These are phyloP conservation scores for Crematogaster levior DNA, from an alignment of 2,888 invertebrate species.

Conservation along the genomic window DNA sequence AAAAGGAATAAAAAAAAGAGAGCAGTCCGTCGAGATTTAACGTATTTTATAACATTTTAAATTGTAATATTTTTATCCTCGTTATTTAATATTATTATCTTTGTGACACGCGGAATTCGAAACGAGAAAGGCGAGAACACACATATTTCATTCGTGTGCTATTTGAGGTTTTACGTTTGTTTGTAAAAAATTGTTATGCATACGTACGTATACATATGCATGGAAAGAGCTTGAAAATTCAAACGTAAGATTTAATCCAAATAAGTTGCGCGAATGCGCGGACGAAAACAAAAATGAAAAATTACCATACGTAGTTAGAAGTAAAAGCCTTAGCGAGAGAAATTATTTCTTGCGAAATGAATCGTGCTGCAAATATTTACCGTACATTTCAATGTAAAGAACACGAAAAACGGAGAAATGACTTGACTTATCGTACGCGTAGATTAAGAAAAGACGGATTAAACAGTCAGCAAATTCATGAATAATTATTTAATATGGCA, in stretches of 20 bases:
- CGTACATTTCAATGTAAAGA: neutral
- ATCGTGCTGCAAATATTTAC: neutral
- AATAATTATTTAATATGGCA: constrained; percentile 29
- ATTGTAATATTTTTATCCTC: neutral
- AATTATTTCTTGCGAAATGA: constrained; percentile 9
- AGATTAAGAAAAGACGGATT: constrained; percentile 11
- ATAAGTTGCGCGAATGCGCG: constrained; percentile 31
- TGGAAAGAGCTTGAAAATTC: constrained; percentile 23
- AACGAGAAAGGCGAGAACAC: neutral
- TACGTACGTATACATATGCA: constrained; percentile 41
- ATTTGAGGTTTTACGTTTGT: constrained; percentile 15
- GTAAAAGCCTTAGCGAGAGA: neutral
- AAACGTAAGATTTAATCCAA: constrained; percentile 39
- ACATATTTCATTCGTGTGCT: constrained; percentile 2
- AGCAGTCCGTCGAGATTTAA: neutral
- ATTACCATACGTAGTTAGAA: neutral
- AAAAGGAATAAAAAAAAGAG: neutral
- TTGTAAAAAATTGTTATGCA: constrained; percentile 30
- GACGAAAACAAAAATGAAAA: constrained; percentile 4
- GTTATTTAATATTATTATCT: constrained; percentile 13
- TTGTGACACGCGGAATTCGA: neutral
- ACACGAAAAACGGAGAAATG: neutral
- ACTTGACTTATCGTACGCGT: neutral
- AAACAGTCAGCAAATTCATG: neutral
- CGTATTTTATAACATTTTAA: neutral